Evolutionary conservation across 2,888 invertebrate species (phyloP), one percentile per base, ranked within the genome.

Genomic region (Miltochrista miniata): DNA sequence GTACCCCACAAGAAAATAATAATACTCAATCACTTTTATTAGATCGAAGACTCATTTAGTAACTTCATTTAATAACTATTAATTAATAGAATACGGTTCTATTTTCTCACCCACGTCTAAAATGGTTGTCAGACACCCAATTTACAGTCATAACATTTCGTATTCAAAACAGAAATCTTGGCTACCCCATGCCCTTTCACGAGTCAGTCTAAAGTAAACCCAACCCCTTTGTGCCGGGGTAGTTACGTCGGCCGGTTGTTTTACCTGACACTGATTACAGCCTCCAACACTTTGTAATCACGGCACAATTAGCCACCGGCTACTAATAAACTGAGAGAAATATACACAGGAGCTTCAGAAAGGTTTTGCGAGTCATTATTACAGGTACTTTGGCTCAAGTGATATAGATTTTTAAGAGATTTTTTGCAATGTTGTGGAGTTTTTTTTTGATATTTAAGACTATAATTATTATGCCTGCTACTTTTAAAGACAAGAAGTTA

Each of bases 201-300:
- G 18, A 24, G 18, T 24, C 2, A 2, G 11, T 48, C 9, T 14
- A 34, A 45, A 40, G 45, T 40, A 50, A 50, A 12, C n/a, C 31
- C 24, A 36, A 40, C 39, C 39, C 39, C 35, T 45, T 45, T 45
- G 45, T 50, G 44, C 15, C 30, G 24, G 12, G 9, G 38, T 10
- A 39, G 39, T 40, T 39, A 45, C 29, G 40, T 35, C 33, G 44
- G 18, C 34, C 10, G 35, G 43, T 10, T 4, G 41, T 13, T 64
- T 54, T 46, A 74, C 58, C 64, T 55, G 70, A 75, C 73, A 69
- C 75, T 73, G 70, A 76, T 75, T 75, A 72, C 70, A 62, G 59
- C 47, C 51, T 56, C 55, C 69, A 60, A 54, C 51, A 50, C 63
- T 56, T 55, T 68, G 64, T 68, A 64, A 70, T 70, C 61, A 68